Conservation (phyloP, 2,113 vertebrate species). For the Gambusia affinis region DNA sequence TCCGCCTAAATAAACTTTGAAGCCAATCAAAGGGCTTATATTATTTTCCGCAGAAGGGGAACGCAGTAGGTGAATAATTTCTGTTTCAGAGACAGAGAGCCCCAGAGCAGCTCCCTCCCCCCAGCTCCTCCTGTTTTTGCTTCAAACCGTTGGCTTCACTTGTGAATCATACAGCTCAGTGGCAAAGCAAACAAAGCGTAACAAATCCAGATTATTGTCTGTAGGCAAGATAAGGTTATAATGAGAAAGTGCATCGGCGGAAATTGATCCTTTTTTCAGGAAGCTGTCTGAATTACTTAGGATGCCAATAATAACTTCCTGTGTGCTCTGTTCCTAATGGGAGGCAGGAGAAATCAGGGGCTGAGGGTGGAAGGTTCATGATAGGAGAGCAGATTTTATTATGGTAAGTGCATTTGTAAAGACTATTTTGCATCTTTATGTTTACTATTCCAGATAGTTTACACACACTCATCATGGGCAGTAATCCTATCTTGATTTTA, state of each 20-base stretch:
- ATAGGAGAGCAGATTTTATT: slow-evolving; percentile 65
- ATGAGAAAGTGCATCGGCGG: slow-evolving; percentile 79
- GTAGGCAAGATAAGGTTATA: slow-evolving; percentile 78
- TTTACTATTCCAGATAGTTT: slow-evolving; percentile 1
- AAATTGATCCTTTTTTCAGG: slow-evolving; percentile 79
- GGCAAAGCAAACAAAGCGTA: slow-evolving; percentile 79
- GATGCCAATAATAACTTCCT: slow-evolving; percentile 79
- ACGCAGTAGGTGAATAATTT: slow-evolving; percentile 58
- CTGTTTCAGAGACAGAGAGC: slow-evolving; percentile 53
- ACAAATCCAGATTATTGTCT: slow-evolving; percentile 82
- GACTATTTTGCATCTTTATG: slow-evolving; percentile 49
- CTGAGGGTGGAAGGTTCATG: slow-evolving; percentile 38
- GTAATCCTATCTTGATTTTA: not conserved
- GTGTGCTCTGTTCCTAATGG: slow-evolving; percentile 68
- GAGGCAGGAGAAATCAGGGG: slow-evolving; percentile 43
- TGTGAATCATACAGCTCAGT: slow-evolving; percentile 74
- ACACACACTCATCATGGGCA: not conserved
- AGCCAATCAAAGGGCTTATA: slow-evolving; percentile 69
- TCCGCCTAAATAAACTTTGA: slow-evolving; percentile 70
- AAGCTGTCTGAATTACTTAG: slow-evolving; percentile 76
- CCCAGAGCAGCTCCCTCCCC: slow-evolving; percentile 20
- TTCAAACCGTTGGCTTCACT: slow-evolving; percentile 45
- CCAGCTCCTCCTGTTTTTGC: slow-evolving; percentile 31
- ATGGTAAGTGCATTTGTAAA: slow-evolving; percentile 46
- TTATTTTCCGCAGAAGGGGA: slow-evolving; percentile 49